Base-by-base conservation (phyloP, 2,888 invertebrate species). In the Orthosia cruda region DNA sequence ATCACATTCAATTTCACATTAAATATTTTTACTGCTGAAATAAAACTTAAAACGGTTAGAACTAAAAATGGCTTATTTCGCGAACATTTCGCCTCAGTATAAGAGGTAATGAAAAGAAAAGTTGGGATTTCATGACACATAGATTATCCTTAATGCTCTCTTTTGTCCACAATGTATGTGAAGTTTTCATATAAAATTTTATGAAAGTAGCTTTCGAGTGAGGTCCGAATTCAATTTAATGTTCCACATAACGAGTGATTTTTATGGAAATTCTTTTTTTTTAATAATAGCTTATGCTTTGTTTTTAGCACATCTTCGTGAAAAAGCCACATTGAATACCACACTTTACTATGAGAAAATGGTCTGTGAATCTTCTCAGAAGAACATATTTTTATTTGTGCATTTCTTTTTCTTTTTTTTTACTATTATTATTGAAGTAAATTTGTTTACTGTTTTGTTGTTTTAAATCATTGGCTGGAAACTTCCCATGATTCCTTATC, bases 151-250 rank as follows among this genome's bases (percentile, higher is more conserved):
- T 94, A 93, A 93, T 94, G 91, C 89, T 90, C 93, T 91, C 92
- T 88, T 93, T 94, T 94, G 93, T 93, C 93, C 93, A 93, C 93
- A 94, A 93, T 94, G 92, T 93, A 93, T 92, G 93, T 90, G 92
- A 92, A 94, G 90, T 92, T 93, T 92, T 91, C 92, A 89, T 91
- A 93, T 94, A 93, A 95, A 94, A 93, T 94, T 94, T 95, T 94
- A 95, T 92, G 90, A 87, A 88, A 89, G 88, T 88, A 89, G 87
- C 89, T 90, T 91, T 91, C 91, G 88, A 91, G 89, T 89, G 87
- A 88, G 89, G 89, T 92, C 90, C 90, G 89, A 90, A 91, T 93
- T 91, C 91, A 91, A 91, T 92, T 92, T 91, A 83, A 90, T 89
- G 88, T 85, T 78, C 84, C 80, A 76, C 72, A 85, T 90, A 89